Percentiles rank a stretch among this genome's conserved stretches.
phyloP scores from a whole-genome alignment of 2,797 vertebrate species.

The Lindbergichthys nudifrons region DNA sequence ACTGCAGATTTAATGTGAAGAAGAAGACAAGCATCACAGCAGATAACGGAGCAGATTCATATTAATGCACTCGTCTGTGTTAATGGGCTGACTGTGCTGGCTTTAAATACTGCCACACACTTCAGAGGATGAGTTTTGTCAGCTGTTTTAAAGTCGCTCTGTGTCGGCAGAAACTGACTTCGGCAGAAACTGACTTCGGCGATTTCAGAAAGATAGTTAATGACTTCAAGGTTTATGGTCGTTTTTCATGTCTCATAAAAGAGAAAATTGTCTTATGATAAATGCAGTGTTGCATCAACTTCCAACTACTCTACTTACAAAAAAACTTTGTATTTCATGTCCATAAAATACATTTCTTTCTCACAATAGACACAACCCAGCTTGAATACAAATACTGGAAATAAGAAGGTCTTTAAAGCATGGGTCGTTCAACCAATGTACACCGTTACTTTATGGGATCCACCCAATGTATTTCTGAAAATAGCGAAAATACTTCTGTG shows the following conservation, averaged over 20 bases:
- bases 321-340: background rate
- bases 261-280: background rate
- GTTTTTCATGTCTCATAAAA: background rate
- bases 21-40: conserved; percentile 3
- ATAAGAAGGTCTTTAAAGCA: conserved; percentile 10
- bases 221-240: background rate
- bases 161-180: conserved; percentile 6
- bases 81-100: conserved; percentile 36
- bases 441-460: too few species aligned
- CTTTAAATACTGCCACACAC: conserved; percentile 8
- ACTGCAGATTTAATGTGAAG: background rate
- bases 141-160: conserved; percentile 17
- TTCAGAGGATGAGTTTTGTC: conserved; percentile 39
- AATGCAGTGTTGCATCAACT: background rate
- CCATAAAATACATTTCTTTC: background rate
- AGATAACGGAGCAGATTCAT: conserved; percentile 37
- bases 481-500: too few species aligned
- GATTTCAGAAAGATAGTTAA: background rate
- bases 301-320: background rate
- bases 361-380: background rate
- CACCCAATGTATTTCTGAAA: too few species aligned
- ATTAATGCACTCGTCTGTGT: conserved; percentile 35
- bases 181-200: conserved; percentile 16
- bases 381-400: background rate
- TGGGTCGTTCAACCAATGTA: too few species aligned